Percentiles rank a stretch among this genome's conserved stretches.
phyloP scores from a whole-genome alignment of 2,888 invertebrate species.

The Drosophila aldrichi region DNA sequence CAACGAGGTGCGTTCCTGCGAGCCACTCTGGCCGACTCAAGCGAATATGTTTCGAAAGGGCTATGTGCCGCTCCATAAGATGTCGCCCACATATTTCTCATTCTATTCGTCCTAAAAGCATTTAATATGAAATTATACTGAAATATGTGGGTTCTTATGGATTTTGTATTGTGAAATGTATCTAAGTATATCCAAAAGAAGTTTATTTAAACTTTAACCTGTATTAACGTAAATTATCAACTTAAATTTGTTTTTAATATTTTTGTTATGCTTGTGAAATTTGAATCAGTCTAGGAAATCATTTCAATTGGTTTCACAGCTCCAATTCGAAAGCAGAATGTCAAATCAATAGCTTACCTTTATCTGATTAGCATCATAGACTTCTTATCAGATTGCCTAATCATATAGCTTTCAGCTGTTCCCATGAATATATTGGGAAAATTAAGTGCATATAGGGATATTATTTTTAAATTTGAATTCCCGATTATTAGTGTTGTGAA shows the following conservation, averaged over 20 bases:
- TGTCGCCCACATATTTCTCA: slow-evolving; percentile 14
- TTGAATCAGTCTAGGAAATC: no score
- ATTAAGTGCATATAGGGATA: neutral
- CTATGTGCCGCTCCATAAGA: slow-evolving; percentile 2
- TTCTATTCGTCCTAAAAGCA: slow-evolving; percentile 29
- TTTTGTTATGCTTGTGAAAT: no score
- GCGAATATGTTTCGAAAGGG: slow-evolving; percentile 21
- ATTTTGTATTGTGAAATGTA: neutral
- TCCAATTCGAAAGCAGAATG: neutral
- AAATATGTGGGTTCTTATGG: neutral
- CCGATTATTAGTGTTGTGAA: neutral
- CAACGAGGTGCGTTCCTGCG: slow-evolving; percentile 81
- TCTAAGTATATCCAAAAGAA: neutral
- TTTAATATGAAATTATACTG: neutral
- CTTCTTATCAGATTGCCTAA: neutral
- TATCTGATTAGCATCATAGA: neutral
- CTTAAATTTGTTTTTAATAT: no score
- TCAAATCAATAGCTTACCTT: neutral
- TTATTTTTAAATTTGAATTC: neutral
- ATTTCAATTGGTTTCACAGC: no score
- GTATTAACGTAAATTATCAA: no score
- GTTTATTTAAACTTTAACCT: no score
- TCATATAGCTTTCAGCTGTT: neutral
- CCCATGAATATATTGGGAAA: neutral
- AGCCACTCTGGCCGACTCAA: slow-evolving; percentile 5